Conservation (phyloP, 2,113 vertebrate species). For the Istiophorus platypterus region DNA sequence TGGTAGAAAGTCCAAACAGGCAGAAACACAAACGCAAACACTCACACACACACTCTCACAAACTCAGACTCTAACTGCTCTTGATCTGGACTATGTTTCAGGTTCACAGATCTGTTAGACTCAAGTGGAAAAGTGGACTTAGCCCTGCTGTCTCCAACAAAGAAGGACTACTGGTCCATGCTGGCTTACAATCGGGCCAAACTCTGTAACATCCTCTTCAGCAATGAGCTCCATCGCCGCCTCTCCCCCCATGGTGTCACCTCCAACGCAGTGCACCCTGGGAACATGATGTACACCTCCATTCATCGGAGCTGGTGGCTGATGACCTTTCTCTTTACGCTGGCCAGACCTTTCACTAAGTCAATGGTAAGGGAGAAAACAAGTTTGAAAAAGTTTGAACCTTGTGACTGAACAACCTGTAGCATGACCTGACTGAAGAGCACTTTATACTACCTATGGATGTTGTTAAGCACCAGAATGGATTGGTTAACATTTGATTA, state of each 20-base stretch:
- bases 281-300: constrained; percentile 96
- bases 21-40: constrained; percentile 9
- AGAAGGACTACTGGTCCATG: constrained; percentile 95
- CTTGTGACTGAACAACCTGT: not conserved
- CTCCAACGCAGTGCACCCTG: constrained; percentile 92
- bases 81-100: constrained; percentile 69
- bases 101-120: constrained; percentile 94
- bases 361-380: constrained; percentile 90
- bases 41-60: constrained; percentile 5
- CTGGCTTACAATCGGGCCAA: constrained; percentile 97
- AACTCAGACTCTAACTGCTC: constrained; percentile 10
- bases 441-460: not conserved
- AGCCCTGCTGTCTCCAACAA: constrained; percentile 88
- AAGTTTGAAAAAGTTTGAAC: not conserved
- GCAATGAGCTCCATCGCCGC: constrained; percentile 92
- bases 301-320: constrained; percentile 94
- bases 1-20: constrained; percentile 12
- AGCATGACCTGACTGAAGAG: not conserved
- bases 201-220: constrained; percentile 96
- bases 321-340: constrained; percentile 92
- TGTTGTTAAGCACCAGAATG: not conserved
- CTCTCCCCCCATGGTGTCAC: constrained; percentile 91
- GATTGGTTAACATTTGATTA: constrained; percentile 1
- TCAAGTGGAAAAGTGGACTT: constrained; percentile 90
- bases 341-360: constrained; percentile 97